Evolutionary conservation across 1,140 invertebrate species (phyloP), one percentile per base, ranked within the genome.

Genomic region (Monomorium pharaonis): DNA sequence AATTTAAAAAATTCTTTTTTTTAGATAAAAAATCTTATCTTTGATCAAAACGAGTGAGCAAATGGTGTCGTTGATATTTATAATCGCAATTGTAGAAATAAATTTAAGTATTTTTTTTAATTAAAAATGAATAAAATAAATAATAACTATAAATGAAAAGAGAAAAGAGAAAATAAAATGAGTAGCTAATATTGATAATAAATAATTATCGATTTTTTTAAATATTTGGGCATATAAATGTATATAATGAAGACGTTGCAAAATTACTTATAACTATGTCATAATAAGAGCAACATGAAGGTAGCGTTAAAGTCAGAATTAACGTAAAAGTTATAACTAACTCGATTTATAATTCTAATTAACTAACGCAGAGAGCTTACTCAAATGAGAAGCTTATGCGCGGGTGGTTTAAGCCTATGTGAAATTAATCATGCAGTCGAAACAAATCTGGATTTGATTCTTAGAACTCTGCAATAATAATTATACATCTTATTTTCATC

Each of bases 271-370:
- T 14, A 78, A 67, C n/a, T 51, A 54, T n/a, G 9, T 51, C 9
- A 42, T 67, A 67, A 60, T 76, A 27, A 77, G 51, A 74, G 49
- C 51, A 30, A 0, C 51, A 75, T n/a, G 42, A 30, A 77, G 24
- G 24, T 18, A 4, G 16, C 5, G 24, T 37, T n/a, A 44, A 21
- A 30, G 16, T 77, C 37, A 49, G 62, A 62, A 47, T 62, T 62
- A 76, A 30, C 37, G 62, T 24, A 37, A 76, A 76, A 76, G 56
- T 76, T 76, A 63, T 63, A 77, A 77, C 63, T 47, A 63, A 63
- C 60, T 63, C 60, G 30, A 63, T 63, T 63, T 33, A 63, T 63
- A 63, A 44, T 27, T 62, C 42, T 1, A 33, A 62, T 58, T 49
- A 63, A 62, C 42, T 77, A 62, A 77, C 58, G 24, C 27, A n/a